Evolutionary conservation across 2,113 vertebrate species (phyloP).

Genomic region (Limanda limanda): DNA sequence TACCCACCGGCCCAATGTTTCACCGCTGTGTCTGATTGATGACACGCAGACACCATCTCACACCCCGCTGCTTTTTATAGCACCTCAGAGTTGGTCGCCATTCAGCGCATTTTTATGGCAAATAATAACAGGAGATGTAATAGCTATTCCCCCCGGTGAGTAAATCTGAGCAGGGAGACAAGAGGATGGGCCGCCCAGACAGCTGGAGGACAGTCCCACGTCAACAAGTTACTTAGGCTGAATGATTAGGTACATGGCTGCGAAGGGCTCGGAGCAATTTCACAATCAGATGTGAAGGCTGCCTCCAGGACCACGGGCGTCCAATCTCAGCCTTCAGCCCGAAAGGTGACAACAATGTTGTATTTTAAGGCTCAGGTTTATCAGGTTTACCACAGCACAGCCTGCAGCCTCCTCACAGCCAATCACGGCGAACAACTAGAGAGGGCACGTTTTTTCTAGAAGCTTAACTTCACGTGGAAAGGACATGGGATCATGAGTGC

Average conservation of each 20-base stretch:
- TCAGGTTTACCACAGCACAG: slow-evolving; percentile 5
- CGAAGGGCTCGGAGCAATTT: slow-evolving; percentile 33
- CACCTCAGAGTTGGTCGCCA: slow-evolving; percentile 69
- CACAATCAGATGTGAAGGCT: slow-evolving; percentile 49
- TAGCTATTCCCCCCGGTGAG: slow-evolving; percentile 69
- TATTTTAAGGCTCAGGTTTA: slow-evolving; percentile 7
- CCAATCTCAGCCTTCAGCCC: slow-evolving; percentile 27
- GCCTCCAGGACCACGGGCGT: slow-evolving; percentile 26
- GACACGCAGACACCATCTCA: slow-evolving; percentile 74
- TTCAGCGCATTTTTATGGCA: slow-evolving; percentile 82
- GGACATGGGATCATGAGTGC: not conserved
- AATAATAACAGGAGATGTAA: slow-evolving; percentile 82
- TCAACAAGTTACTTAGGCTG: slow-evolving; percentile 79
- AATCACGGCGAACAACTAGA: not conserved
- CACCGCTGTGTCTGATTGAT: slow-evolving; percentile 79
- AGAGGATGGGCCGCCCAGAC: slow-evolving; percentile 63
- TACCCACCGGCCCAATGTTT: slow-evolving; percentile 66
- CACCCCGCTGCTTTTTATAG: slow-evolving; percentile 78
- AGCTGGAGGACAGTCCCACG: slow-evolving; percentile 70
- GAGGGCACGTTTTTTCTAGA: not conserved
- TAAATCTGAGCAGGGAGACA: slow-evolving; percentile 76
- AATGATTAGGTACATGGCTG: slow-evolving; percentile 61
- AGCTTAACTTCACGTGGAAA: not conserved
- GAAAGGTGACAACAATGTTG: slow-evolving; percentile 23
- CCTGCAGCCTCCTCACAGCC: not conserved